These are phyloP conservation scores for Hypolimnas misippus DNA, from an alignment of 2,888 invertebrate genomes.

Conservation along the genomic window DNA sequence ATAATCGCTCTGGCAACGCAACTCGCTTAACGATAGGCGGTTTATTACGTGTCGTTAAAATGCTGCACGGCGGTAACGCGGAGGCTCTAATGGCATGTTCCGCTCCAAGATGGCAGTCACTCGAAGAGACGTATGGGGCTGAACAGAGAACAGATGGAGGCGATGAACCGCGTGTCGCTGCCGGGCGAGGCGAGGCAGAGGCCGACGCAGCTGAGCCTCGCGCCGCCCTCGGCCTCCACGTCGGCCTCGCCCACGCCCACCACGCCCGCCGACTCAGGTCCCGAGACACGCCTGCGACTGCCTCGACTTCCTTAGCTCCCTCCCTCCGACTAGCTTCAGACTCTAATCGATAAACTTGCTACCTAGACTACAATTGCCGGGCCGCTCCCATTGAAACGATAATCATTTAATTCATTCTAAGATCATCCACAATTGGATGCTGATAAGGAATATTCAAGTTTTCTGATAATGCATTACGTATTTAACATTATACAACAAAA, in stretches of 20 bases:
- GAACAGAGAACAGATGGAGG: slow-evolving; percentile 84
- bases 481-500: no score
- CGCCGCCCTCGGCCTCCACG: slow-evolving; percentile 80
- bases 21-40: slow-evolving; percentile 41
- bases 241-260: slow-evolving; percentile 83
- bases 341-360: neutral
- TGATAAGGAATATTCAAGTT: no score
- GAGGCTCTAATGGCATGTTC: slow-evolving; percentile 70
- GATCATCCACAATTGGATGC: neutral
- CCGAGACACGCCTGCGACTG: slow-evolving; percentile 49
- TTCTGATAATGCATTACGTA: no score
- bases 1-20: slow-evolving; percentile 36
- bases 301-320: slow-evolving; percentile 57
- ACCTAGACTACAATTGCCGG: no score
- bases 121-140: slow-evolving; percentile 84
- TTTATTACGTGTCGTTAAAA: slow-evolving; percentile 1
- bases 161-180: slow-evolving; percentile 80
- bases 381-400: no score
- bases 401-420: neutral
- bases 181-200: slow-evolving; percentile 58
- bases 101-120: slow-evolving; percentile 84
- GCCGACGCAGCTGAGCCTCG: slow-evolving; percentile 78
- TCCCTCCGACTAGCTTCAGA: slow-evolving; percentile 37
- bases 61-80: slow-evolving; percentile 50
- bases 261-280: slow-evolving; percentile 83